Base-by-base conservation (phyloP, 2,797 vertebrate genomes). In the Synaphobranchus kaupii region DNA sequence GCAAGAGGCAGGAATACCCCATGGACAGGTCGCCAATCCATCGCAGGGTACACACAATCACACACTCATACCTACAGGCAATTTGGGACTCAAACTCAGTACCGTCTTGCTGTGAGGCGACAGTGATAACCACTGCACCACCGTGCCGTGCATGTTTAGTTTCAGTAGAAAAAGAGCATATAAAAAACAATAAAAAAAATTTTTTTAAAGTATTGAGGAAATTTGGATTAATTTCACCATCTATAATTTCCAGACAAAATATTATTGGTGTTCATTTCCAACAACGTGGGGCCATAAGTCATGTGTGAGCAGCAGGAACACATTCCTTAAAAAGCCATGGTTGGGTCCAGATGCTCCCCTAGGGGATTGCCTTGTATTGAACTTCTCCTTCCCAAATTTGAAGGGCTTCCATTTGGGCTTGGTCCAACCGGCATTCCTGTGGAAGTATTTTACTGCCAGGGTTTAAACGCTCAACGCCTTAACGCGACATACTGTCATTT, bases 241-340 rank as follows among this genome's bases (percentile, higher is more conserved):
- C 20, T 12, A 7, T 80, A 13, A 80, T 47, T 80, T 48, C 76
- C 3, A 50, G 78, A n/a, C 25, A 50, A 50, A 48, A 50, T 50
- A 81, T 81, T 81, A 50, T 50, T 48, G 25, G 63, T 68, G 63
- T 22, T 50, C 20, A n/a, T 81, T 81, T 50, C 78, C 78, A 48
- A 50, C 78, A 81, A 50, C 12, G 22, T 10, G 44, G 78, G 22
- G 9, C 22, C 8, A 39, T 50, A 22, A 50, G 9, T 81, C 50
- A 81, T 10, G 47, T 47, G 13, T 8, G 39, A 50, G 44, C 78
- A 39, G 44, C 22, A 50, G 44, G 78, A 81, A 81, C 47, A 5
- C 22, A 81, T 50, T 81, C 78, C 78, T 50, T 81, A 81, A 81
- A 81, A 81, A 81, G 78, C 78, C 44, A 50, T 50, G 34, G 73